Evolutionary conservation across 2,113 vertebrate species (phyloP).

Genomic region (Alces alces): DNA sequence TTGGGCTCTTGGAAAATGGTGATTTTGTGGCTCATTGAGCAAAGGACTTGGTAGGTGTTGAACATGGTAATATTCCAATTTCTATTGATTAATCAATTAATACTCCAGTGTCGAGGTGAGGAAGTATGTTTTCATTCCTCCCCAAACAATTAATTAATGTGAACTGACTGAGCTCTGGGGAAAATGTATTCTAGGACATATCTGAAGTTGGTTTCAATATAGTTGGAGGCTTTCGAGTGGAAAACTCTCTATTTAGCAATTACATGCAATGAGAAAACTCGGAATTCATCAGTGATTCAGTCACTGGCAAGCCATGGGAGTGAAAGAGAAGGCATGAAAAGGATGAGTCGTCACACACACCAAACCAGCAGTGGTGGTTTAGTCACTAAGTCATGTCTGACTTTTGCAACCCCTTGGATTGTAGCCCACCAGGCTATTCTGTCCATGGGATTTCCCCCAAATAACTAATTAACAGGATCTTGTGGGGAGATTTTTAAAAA

Average conservation of each 20-base stretch:
- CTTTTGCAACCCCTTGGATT: neutral
- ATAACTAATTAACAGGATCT: neutral
- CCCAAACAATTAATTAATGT: slow-evolving; percentile 46
- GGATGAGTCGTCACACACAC: neutral
- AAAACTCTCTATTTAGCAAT: slow-evolving; percentile 63
- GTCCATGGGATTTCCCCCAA: neutral
- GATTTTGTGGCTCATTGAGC: neutral
- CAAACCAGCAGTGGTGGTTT: neutral
- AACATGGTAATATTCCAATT: slow-evolving; percentile 25
- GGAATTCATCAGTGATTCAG: slow-evolving; percentile 41
- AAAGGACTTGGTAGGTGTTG: neutral
- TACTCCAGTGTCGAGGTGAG: neutral
- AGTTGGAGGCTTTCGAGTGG: slow-evolving; percentile 35
- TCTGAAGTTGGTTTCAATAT: slow-evolving; percentile 41
- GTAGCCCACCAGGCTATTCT: neutral
- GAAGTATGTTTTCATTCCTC: slow-evolving; percentile 31
- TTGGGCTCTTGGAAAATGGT: neutral
- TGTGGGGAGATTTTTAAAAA: neutral
- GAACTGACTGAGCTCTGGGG: slow-evolving; percentile 21
- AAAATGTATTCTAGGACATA: neutral
- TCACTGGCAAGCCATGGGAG: neutral
- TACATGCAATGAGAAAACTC: slow-evolving; percentile 39
- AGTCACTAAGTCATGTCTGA: neutral
- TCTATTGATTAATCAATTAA: slow-evolving; percentile 44
- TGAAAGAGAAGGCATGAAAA: neutral